These are phyloP conservation scores for Sitobion miscanthi DNA, from an alignment of 1,140 invertebrate species.

Conservation along the genomic window DNA sequence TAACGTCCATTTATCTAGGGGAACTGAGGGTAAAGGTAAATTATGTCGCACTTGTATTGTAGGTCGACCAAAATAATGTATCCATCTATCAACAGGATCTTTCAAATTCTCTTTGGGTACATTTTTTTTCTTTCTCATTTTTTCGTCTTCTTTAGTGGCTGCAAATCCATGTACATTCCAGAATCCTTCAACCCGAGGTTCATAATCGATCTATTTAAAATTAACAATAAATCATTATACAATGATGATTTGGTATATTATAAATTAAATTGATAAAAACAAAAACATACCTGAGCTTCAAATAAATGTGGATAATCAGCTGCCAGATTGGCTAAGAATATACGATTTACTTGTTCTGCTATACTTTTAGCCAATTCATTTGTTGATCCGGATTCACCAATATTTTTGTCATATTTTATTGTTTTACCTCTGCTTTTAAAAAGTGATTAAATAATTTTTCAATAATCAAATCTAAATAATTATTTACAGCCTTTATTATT, in stretches of 20 bases:
- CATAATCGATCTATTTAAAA: slow-evolving; percentile 69
- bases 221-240: slow-evolving; percentile 18
- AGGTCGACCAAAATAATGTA: slow-evolving; percentile 74
- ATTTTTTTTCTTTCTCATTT: slow-evolving; percentile 58
- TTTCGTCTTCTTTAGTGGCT: slow-evolving; percentile 62
- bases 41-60: slow-evolving; percentile 71
- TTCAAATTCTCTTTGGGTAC: slow-evolving; percentile 64
- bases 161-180: slow-evolving; percentile 78
- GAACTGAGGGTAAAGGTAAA: slow-evolving; percentile 66
- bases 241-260: slow-evolving; percentile 1
- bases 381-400: slow-evolving; percentile 62
- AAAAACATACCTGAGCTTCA: slow-evolving; percentile 66
- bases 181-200: slow-evolving; percentile 79
- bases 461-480: neutral
- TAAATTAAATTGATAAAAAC: neutral
- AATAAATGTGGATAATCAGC: slow-evolving; percentile 69
- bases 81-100: slow-evolving; percentile 68
- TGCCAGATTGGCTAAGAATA: slow-evolving; percentile 68
- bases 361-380: slow-evolving; percentile 65
- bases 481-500: neutral
- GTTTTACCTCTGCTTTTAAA: neutral
- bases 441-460: slow-evolving; percentile 14
- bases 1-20: neutral
- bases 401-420: slow-evolving; percentile 60
- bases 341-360: slow-evolving; percentile 73